Evolutionary conservation across 2,888 invertebrate species (phyloP).

Genomic region (Helobdella robusta): DNA sequence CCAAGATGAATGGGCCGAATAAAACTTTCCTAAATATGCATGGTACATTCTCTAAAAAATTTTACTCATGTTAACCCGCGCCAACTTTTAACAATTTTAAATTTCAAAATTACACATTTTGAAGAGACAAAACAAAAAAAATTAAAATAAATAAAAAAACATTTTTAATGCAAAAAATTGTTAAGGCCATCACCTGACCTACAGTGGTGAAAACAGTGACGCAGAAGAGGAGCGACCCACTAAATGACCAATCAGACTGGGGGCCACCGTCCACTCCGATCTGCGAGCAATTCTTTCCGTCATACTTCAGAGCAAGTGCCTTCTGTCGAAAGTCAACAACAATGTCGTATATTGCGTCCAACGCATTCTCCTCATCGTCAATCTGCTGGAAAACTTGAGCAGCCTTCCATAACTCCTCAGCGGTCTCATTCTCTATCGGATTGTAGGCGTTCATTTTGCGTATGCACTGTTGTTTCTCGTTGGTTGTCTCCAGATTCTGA

Average conservation of each 20-base stretch:
- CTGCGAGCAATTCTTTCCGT: constrained; percentile 42
- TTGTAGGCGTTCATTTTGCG: constrained; percentile 42
- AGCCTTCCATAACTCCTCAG: constrained; percentile 30
- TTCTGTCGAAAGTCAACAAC: constrained; percentile 41
- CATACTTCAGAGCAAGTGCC: constrained; percentile 44
- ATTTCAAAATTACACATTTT: too few species aligned
- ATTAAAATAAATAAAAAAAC: not conserved
- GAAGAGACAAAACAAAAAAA: too few species aligned
- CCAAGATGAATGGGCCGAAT: too few species aligned
- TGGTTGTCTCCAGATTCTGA: constrained; percentile 47
- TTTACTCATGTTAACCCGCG: too few species aligned
- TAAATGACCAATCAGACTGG: constrained; percentile 44
- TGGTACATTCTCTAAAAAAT: too few species aligned
- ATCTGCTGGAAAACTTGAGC: constrained; percentile 10
- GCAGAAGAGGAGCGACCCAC: constrained; percentile 47
- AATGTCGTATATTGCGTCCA: constrained; percentile 23
- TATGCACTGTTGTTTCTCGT: constrained; percentile 45
- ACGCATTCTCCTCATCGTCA: constrained; percentile 20
- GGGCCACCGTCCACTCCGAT: constrained; percentile 42
- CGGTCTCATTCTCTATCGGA: constrained; percentile 38
- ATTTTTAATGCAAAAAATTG: not conserved
- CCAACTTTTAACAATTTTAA: too few species aligned
- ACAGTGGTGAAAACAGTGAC: constrained; percentile 49
- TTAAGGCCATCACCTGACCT: constrained; percentile 40
- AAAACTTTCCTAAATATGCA: too few species aligned